Base-by-base conservation (phyloP, 2,113 vertebrate species). In the Varanus komodoensis region DNA sequence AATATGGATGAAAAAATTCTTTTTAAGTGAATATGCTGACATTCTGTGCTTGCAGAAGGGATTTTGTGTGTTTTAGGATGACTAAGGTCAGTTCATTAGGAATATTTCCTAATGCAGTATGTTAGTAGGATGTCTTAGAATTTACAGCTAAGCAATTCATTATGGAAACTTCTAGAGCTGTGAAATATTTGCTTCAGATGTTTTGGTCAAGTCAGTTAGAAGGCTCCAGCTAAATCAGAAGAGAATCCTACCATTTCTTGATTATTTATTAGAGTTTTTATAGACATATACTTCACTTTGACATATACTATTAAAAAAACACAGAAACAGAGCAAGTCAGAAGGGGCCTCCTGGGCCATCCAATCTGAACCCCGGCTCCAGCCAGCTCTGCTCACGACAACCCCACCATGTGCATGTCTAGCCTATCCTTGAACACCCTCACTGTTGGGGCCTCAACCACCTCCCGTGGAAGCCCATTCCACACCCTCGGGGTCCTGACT, bases 191-290 rank as follows among this genome's bases (percentile, higher is more conserved):
- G 71, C 79, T n/a, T 91, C 83, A 86, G 84, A 87, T 86, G 68
- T 84, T 92, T 86, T 83, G 82, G 48, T 61, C 0, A 1, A 23
- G 77, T 34, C n/a, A 38, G 19, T 91, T 80, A 87, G 84, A 90
- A 67, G 61, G 89, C 75, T 93, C 90, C 32, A 87, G 75, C 92
- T 86, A 95, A 79, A 73, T 6, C 23, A 78, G 48, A 71, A 38
- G 87, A 77, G 87, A 91, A 92, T 48, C 86, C 90, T 80, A 71
- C 25, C 54, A 8, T 7, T 73, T 61, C 84, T 71, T 54, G 78
- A 81, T 44, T 44, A 44, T 44, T 44, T 44, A 44, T 44, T 44
- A 44, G 38, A 44, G 38, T 44, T 44, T 44, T 44, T 44, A 44
- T 44, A 44, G 38, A 44, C 38, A n/a, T n/a, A n/a, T n/a, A n/a